Percentiles rank a stretch among this genome's conserved stretches.
phyloP scores from a whole-genome alignment of 2,113 vertebrate species.

The Thalassarche chlororhynchos region DNA sequence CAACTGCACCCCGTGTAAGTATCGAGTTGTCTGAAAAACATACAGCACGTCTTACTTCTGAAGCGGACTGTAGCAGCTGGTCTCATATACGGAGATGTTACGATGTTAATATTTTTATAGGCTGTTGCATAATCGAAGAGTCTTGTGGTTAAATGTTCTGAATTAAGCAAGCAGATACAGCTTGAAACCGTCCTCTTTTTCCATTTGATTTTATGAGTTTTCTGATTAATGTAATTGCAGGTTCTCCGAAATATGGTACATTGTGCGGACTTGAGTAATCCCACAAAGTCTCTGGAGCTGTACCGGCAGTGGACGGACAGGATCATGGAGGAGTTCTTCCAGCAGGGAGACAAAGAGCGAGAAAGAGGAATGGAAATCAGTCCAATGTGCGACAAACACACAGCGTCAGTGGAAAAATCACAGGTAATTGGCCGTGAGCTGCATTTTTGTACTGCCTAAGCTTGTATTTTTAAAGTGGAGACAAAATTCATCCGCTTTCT shows the following conservation, averaged over 20 bases:
- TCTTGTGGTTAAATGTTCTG: neutral
- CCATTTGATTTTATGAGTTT: neutral
- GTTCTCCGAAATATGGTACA: conserved; percentile 98
- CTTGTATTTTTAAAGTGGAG: neutral
- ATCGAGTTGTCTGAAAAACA: neutral
- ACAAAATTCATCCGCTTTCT: neutral
- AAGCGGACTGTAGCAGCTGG: neutral
- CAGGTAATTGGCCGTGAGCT: conserved; percentile 79
- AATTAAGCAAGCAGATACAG: neutral
- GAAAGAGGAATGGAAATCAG: conserved; percentile 98
- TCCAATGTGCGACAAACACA: conserved; percentile 98
- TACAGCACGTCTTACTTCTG: fast-evolving
- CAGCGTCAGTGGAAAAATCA: conserved; percentile 95
- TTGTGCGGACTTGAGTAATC: conserved; percentile 96
- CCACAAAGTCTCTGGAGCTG: conserved; percentile 94
- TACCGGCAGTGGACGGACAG: conserved; percentile 97
- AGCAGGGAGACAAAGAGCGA: conserved; percentile 95
- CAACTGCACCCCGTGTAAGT: neutral
- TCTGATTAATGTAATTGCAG: conserved; percentile 69
- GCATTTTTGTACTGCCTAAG: neutral
- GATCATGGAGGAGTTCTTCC: conserved; percentile 99
- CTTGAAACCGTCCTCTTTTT: neutral
- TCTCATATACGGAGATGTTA: neutral
- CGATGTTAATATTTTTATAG: neutral
- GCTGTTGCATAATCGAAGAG: neutral